A percentile compares a stretch with the other conserved stretches of the same genome.
These are phyloP conservation scores for Cavia porcellus DNA, from an alignment of 2,113 vertebrate species.

Conservation along the genomic window DNA sequence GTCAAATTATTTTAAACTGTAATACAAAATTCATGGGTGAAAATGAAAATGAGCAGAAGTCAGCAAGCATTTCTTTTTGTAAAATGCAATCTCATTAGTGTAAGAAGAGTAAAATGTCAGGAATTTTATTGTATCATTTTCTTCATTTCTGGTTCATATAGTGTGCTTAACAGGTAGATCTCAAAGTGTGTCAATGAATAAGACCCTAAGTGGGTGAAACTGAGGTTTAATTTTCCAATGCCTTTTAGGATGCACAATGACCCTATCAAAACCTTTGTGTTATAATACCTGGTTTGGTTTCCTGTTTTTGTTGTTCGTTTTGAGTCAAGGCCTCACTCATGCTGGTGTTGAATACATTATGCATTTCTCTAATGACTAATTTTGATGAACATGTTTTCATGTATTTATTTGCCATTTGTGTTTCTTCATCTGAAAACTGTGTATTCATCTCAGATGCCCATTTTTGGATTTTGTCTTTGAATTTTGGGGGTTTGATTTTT, in stretches of 20 bases:
- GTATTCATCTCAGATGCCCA: too few relatives aligned
- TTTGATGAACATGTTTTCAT: too few relatives aligned
- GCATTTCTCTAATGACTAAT: too few relatives aligned
- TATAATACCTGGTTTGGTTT: not conserved
- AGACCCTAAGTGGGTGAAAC: not conserved
- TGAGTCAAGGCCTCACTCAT: not conserved
- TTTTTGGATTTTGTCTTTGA: too few relatives aligned
- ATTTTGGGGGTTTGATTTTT: too few relatives aligned
- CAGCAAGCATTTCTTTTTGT: not conserved
- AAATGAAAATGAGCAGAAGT: conserved; percentile 45
- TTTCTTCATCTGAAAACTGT: too few relatives aligned
- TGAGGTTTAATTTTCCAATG: conserved; percentile 19
- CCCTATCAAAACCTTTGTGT: not conserved
- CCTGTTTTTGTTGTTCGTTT: not conserved
- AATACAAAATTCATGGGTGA: not conserved
- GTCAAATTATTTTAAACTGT: conserved; percentile 55
- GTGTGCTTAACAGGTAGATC: not conserved
- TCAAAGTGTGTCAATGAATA: not conserved
- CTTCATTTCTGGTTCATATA: not conserved
- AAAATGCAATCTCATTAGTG: not conserved
- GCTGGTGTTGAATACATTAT: not conserved
- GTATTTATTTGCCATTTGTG: too few relatives aligned
- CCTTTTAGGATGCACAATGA: not conserved
- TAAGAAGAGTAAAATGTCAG: not conserved
- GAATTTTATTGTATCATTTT: not conserved